Evolutionary conservation across 2,113 vertebrate genomes (phyloP).

Genomic region (Triplophysa dalaica): DNA sequence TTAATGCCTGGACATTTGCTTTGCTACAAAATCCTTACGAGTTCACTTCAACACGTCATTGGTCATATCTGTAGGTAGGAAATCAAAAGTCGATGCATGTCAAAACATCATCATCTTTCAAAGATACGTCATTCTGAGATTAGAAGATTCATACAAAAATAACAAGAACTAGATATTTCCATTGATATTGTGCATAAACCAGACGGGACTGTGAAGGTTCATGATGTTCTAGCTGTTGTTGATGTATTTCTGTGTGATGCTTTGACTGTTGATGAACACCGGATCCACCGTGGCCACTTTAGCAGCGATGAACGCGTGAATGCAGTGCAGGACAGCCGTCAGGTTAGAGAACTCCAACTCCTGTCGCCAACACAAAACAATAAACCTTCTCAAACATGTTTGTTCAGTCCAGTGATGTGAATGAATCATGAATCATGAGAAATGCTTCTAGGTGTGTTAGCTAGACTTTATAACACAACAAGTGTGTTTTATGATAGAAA

Average conservation of each 20-base stretch:
- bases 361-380: slow-evolving; percentile 60
- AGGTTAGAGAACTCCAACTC: slow-evolving; percentile 91
- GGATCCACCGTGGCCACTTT: slow-evolving; percentile 94
- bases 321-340: slow-evolving; percentile 87
- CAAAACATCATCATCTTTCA: slow-evolving; percentile 55
- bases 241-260: slow-evolving; percentile 77
- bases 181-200: slow-evolving; percentile 65
- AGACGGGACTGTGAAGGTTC: slow-evolving; percentile 11
- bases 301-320: slow-evolving; percentile 91
- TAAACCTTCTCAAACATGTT: background rate
- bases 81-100: slow-evolving; percentile 49
- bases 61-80: slow-evolving; percentile 45
- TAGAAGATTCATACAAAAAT: slow-evolving; percentile 71
- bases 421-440: no score
- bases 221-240: slow-evolving; percentile 72
- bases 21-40: slow-evolving; percentile 53
- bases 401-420: no score
- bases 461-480: no score
- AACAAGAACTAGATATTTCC: slow-evolving; percentile 67
- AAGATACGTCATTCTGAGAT: slow-evolving; percentile 52
- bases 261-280: slow-evolving; percentile 82
- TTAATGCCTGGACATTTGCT: slow-evolving; percentile 36
- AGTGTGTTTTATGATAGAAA: background rate
- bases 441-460: no score
- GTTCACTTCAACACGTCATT: slow-evolving; percentile 39